Evolutionary conservation across 2,888 invertebrate species (phyloP).

Genomic region (Diaphora mendica): DNA sequence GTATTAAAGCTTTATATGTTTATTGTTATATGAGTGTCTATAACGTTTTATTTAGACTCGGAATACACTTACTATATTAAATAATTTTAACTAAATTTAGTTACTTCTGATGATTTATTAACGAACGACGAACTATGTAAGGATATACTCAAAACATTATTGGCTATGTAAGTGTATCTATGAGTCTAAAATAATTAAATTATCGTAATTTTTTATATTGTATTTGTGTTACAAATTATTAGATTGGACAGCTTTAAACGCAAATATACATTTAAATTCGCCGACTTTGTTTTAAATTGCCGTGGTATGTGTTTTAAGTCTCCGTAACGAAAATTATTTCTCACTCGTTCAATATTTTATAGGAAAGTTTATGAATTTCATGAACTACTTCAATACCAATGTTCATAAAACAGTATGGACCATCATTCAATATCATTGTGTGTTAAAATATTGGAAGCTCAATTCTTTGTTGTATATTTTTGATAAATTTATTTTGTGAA

Average conservation of each 20-base stretch:
- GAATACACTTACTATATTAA: conserved; percentile 1
- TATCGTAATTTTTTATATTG: background rate
- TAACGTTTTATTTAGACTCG: conserved; percentile 23
- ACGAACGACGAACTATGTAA: background rate
- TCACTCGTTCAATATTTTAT: conserved; percentile 15
- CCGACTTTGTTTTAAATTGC: too few species aligned
- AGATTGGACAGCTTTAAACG: background rate
- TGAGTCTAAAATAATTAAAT: background rate
- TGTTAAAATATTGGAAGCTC: conserved; percentile 43
- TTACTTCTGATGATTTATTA: background rate
- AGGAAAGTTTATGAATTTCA: conserved; percentile 28
- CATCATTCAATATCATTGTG: conserved; percentile 37
- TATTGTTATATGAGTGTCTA: conserved; percentile 27
- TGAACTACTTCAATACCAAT: background rate
- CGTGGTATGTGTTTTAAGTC: background rate
- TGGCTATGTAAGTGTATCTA: conserved; percentile 7
- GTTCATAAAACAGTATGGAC: conserved; percentile 29
- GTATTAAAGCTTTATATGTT: conserved; percentile 37
- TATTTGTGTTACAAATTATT: background rate
- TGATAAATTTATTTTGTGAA: conserved; percentile 52
- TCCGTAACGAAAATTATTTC: conserved; percentile 24
- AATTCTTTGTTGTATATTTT: conserved; percentile 54
- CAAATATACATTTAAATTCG: background rate
- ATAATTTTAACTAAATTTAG: background rate
- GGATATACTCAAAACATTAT: background rate